phyloP scores from a whole-genome alignment of 1,140 invertebrate species.

The Argopecten irradians region DNA sequence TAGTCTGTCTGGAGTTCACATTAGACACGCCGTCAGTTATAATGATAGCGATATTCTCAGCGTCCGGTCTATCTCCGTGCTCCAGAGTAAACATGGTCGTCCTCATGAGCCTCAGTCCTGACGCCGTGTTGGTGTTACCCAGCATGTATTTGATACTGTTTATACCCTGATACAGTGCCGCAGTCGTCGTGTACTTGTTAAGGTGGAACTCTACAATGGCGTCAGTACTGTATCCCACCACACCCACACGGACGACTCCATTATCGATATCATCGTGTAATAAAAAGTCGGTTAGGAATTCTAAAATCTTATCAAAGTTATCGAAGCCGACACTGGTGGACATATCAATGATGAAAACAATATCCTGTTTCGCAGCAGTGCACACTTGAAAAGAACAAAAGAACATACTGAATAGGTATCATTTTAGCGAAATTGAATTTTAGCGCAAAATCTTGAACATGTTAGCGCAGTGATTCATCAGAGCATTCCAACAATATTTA shows the following conservation, averaged over 20 bases:
- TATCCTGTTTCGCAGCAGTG: slow-evolving; percentile 58
- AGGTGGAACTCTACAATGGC: slow-evolving; percentile 59
- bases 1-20: slow-evolving; percentile 36
- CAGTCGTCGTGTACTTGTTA: slow-evolving; percentile 53
- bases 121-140: slow-evolving; percentile 60
- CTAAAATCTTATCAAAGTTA: slow-evolving; percentile 59
- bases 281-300: slow-evolving; percentile 59
- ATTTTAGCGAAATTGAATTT: no score
- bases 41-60: slow-evolving; percentile 59
- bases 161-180: slow-evolving; percentile 48
- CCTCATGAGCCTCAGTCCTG: slow-evolving; percentile 53
- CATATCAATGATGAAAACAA: slow-evolving; percentile 62
- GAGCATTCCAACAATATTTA: no score
- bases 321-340: slow-evolving; percentile 61
- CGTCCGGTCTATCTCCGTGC: slow-evolving; percentile 60
- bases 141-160: slow-evolving; percentile 50
- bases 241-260: slow-evolving; percentile 60
- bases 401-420: no score
- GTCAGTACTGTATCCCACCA: slow-evolving; percentile 60
- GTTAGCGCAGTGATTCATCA: no score
- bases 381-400: slow-evolving; percentile 44
- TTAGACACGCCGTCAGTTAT: slow-evolving; percentile 67
- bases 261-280: slow-evolving; percentile 55
- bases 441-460: no score
- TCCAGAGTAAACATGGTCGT: slow-evolving; percentile 57